Evolutionary conservation across 1,140 invertebrate genomes (phyloP).

Genomic region (Triops cancriformis): DNA sequence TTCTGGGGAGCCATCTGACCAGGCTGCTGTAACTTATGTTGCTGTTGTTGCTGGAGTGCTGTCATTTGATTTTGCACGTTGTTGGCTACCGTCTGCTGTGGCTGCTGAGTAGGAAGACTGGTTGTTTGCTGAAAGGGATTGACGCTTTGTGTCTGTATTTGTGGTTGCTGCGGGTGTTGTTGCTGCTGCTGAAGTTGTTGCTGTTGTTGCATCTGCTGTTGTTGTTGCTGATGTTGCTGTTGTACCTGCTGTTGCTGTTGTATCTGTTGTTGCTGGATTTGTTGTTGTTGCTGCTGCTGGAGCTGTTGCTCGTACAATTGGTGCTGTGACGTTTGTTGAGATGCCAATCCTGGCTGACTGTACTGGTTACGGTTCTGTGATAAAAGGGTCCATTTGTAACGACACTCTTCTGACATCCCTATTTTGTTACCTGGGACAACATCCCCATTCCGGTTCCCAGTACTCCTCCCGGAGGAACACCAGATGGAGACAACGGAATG

Average conservation of each 20-base stretch:
- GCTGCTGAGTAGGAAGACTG: slow-evolving; percentile 26
- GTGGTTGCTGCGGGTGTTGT: slow-evolving; percentile 25
- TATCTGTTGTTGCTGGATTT: slow-evolving; percentile 23
- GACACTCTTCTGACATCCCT: not conserved
- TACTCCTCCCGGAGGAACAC: not conserved
- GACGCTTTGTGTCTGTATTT: slow-evolving; percentile 18
- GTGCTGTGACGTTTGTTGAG: slow-evolving; percentile 25
- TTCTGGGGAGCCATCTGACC: slow-evolving; percentile 24
- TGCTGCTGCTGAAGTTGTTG: slow-evolving; percentile 23
- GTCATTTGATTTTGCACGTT: slow-evolving; percentile 27
- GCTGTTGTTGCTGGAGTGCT: slow-evolving; percentile 31
- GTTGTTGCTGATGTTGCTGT: slow-evolving; percentile 26
- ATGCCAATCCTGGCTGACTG: not conserved
- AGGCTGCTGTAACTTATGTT: slow-evolving; percentile 32
- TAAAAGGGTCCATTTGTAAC: not conserved
- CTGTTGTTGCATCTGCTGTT: slow-evolving; percentile 23
- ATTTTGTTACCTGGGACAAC: not conserved
- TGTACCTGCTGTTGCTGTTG: slow-evolving; percentile 12
- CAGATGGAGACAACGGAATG: not conserved
- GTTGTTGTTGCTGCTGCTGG: slow-evolving; percentile 27
- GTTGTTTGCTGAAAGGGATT: not conserved
- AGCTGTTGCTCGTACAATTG: slow-evolving; percentile 19
- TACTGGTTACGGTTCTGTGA: slow-evolving; percentile 22
- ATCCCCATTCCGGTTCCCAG: not conserved
- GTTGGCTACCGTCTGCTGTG: slow-evolving; percentile 27